phyloP scores from a whole-genome alignment of 1,140 invertebrate genomes.

The Rhyzopertha dominica region DNA sequence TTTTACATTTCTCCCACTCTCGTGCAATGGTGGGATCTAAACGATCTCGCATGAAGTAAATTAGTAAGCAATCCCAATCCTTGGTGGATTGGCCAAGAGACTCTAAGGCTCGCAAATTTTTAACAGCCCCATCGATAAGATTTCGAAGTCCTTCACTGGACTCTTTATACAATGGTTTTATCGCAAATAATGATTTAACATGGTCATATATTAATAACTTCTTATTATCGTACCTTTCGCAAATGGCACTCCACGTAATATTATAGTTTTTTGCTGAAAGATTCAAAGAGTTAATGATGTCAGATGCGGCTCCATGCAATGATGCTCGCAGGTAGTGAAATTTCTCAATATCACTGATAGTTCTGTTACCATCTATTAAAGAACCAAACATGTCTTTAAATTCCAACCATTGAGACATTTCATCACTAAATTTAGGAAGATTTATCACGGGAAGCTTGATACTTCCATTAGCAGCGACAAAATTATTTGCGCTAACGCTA shows the following conservation, averaged over 20 bases:
- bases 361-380: slow-evolving; percentile 22
- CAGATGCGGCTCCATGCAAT: slow-evolving; percentile 20
- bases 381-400: slow-evolving; percentile 27
- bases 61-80: slow-evolving; percentile 20
- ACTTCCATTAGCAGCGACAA: no score
- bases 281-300: slow-evolving; percentile 26
- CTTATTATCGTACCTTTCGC: slow-evolving; percentile 10
- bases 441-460: slow-evolving; percentile 11
- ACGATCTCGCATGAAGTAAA: slow-evolving; percentile 17
- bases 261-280: slow-evolving; percentile 11
- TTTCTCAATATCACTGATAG: slow-evolving; percentile 26
- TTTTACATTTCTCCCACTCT: slow-evolving; percentile 17
- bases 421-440: slow-evolving; percentile 10
- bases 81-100: slow-evolving; percentile 15
- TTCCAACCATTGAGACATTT: slow-evolving; percentile 21
- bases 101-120: slow-evolving; percentile 19
- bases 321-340: slow-evolving; percentile 33
- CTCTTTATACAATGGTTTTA: slow-evolving; percentile 5
- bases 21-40: slow-evolving; percentile 9
- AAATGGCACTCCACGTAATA: slow-evolving; percentile 10
- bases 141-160: slow-evolving; percentile 7
- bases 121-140: slow-evolving; percentile 18
- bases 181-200: slow-evolving; percentile 2
- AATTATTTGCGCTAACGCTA: no score
- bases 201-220: slow-evolving; percentile 10